These are phyloP conservation scores for Meganola albula DNA, from an alignment of 2,888 invertebrate genomes.

Conservation along the genomic window DNA sequence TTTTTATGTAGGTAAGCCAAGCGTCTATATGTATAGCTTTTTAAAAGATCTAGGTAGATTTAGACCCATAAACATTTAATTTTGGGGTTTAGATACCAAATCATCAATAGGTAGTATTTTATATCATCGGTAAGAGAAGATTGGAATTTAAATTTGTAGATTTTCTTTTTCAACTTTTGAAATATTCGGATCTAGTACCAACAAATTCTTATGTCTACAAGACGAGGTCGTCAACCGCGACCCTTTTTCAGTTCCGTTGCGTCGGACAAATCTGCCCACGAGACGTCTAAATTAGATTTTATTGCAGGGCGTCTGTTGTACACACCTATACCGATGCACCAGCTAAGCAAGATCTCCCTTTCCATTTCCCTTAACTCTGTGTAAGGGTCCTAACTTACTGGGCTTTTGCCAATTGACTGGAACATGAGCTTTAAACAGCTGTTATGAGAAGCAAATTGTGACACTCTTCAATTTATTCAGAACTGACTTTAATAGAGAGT, in stretches of 20 bases:
- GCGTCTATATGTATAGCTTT: too few relatives aligned
- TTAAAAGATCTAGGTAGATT: too few relatives aligned
- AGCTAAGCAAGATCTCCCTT: constrained; percentile 34
- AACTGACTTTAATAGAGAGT: too few relatives aligned
- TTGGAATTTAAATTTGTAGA: too few relatives aligned
- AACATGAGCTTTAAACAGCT: constrained; percentile 55
- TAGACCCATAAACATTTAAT: too few relatives aligned
- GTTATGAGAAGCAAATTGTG: constrained; percentile 48
- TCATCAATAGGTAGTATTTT: too few relatives aligned
- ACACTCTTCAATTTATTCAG: constrained; percentile 35
- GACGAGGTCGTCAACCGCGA: constrained; percentile 69
- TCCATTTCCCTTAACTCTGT: not conserved
- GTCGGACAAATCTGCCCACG: constrained; percentile 69
- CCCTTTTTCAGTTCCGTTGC: constrained; percentile 44
- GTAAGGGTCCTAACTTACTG: constrained; percentile 39
- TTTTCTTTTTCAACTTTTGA: too few relatives aligned
- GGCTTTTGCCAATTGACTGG: constrained; percentile 57
- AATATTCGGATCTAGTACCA: too few relatives aligned
- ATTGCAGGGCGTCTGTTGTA: constrained; percentile 69
- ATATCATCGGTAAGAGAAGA: too few relatives aligned
- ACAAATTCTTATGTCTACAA: too few relatives aligned
- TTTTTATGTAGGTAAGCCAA: too few relatives aligned
- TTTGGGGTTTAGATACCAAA: too few relatives aligned
- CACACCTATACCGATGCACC: constrained; percentile 42
- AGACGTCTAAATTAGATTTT: constrained; percentile 77